Conservation (phyloP, 2,888 invertebrate species). For the Corbicula japonica region DNA sequence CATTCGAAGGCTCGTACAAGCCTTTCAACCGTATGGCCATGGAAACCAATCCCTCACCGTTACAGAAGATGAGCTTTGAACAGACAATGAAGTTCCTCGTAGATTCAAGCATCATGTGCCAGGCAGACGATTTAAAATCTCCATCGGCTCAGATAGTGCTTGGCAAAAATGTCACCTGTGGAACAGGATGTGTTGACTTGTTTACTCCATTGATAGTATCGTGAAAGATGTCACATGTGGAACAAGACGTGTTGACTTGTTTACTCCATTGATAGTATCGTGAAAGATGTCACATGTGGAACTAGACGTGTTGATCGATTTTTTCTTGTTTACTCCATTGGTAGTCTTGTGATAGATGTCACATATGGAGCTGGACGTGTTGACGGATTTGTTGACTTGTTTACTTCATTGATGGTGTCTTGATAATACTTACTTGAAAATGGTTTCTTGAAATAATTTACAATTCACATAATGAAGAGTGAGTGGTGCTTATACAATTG, state of each 20-base stretch:
- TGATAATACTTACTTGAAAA: too few relatives aligned
- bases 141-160: constrained; percentile 95
- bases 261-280: constrained; percentile 64
- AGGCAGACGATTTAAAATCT: constrained; percentile 92
- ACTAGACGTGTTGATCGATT: too few relatives aligned
- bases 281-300: too few relatives aligned
- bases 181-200: constrained; percentile 92
- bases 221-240: constrained; percentile 90
- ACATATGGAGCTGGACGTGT: constrained; percentile 94
- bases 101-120: constrained; percentile 91
- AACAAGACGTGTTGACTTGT: constrained; percentile 91
- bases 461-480: too few relatives aligned
- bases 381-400: too few relatives aligned
- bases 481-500: too few relatives aligned
- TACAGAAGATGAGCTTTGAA: constrained; percentile 99
- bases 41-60: constrained; percentile 95
- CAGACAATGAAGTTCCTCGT: constrained; percentile 95
- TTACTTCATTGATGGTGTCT: constrained; percentile 67
- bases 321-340: too few relatives aligned
- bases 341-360: constrained; percentile 94
- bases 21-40: constrained; percentile 97
- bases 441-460: too few relatives aligned
- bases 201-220: constrained; percentile 64
- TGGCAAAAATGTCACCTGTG: constrained; percentile 92
- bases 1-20: constrained; percentile 95